Evolutionary conservation across 1,140 invertebrate species (phyloP), one percentile per base, ranked within the genome.

Genomic region (Mesaphorura yosii): DNA sequence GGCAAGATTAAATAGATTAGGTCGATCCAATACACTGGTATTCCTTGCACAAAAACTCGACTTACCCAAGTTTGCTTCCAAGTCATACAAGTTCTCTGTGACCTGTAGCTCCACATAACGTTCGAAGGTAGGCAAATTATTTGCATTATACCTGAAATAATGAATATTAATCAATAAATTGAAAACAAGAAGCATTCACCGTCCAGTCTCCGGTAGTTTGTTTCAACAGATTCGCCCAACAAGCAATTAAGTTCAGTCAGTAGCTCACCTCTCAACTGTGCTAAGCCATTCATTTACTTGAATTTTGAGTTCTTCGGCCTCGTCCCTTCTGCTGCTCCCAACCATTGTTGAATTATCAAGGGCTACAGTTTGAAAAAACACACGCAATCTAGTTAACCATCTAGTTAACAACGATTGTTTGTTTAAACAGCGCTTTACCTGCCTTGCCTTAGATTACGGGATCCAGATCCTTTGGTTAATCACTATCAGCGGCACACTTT

Each of bases 41-140:
- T 12, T 12, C 34, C 28, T 50, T 46, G 19, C 97, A 85, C n/a
- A n/a, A n/a, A n/a, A n/a, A n/a, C n/a, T n/a, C n/a, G n/a, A n/a
- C n/a, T n/a, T n/a, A 29, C 91, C 90, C 41, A 97, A 73, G 69
- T 97, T 97, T 1, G 92, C 92, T 72, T 97, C 93, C 60, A 97
- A 73, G 69, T 97, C 92, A 65, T 98, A 97, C 2, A 83, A 81
- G 70, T 96, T 95, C 68, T 95, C 91, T 57, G 79, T 77, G 0
- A 86, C 84, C 69, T 97, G 92, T 63, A 90, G 80, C 66, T 91
- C 84, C 6, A 97, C 87, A 72, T 97, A 97, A 57, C 83, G 76
- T 69, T 96, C 89, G 49, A 98, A 72, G 15, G 83, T 86, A 48
- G 79, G 75, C 17, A 96, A 72, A 73, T 95, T 93, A 50, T 91